Evolutionary conservation across 2,113 vertebrate species (phyloP), one percentile per base, ranked within the genome.

Genomic region (Echinops telfairi): DNA sequence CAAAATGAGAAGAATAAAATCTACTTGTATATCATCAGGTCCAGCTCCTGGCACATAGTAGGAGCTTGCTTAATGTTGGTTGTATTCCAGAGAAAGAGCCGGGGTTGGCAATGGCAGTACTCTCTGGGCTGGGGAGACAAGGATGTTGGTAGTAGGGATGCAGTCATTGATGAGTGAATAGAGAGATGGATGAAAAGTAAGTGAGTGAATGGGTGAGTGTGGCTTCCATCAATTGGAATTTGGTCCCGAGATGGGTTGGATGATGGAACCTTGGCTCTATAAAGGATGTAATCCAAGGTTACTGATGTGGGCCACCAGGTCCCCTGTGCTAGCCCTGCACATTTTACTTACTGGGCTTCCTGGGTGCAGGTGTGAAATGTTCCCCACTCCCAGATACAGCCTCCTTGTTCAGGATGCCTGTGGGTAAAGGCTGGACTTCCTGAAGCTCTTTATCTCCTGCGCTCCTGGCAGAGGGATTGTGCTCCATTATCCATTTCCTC

Each of bases 391-490:
- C 31, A 38, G 0, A 19, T 68, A 7, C 27, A 4, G 33, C 29
- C 57, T 53, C 25, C 77, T 70, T 11, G 71, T 71, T 6, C 15
- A 38, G 19, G n/a, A 0, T 57, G 40, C 75, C 68, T 88, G 60
- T 62, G 38, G 78, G 47, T 60, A 22, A 68, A 40, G 86, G 43
- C 70, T 75, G 62, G 17, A 8, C 83, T 20, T 58, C 88, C 57
- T n/a, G 3, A 36, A 68, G 47, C 4, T 73, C 58, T 92, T 83
- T 83, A 6, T 89, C 60, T 53, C 40, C 40, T 90, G 29, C 40
- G 12, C 91, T 92, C 68, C 23, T 91, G 87, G 60, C 33, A 89
- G 90, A 71, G 80, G 36, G 68, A 84, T 62, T 89, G 19, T 84
- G 66, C 73, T 87, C 4, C 58, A n/a, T 70, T 78, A 73, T 81